Evolutionary conservation across 2,888 invertebrate genomes (phyloP), one percentile per base, ranked within the genome.

Genomic region (Hyppa rectilinea): DNA sequence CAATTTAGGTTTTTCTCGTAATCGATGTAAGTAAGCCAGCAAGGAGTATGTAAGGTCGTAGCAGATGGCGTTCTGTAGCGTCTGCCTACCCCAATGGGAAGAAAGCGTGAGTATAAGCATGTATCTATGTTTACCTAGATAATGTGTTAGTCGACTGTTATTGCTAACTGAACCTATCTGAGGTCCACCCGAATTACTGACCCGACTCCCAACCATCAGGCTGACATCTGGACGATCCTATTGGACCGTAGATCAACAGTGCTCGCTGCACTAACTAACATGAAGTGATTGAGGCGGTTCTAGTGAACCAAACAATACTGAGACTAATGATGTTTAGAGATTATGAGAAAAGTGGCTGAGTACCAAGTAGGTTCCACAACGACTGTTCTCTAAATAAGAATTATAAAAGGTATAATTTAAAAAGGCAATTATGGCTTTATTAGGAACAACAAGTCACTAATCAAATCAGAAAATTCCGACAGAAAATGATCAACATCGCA

Each of bases 391-490:
- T 14, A 26, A 58, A 5, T 2, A 6, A 20, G 9, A 26, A 17
- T n/a, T 14, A 26, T 26, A 26, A 20, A 49, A 31, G 2, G 10
- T 12, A n/a, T 43, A 2, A 43, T 6, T 40, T 7, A 2, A 7
- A 29, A 29, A 76, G 2, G 2, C 14, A 12, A 56, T 23, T 12
- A n/a, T 9, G 14, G 14, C 17, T n/a, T n/a, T n/a, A n/a, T n/a
- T n/a, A n/a, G n/a, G n/a, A n/a, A n/a, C n/a, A n/a, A n/a, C n/a
- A n/a, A n/a, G 14, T 14, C 7, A 40, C 0, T 56, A 38, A 66
- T 58, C 5, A 40, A 75, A 36, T n/a, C 5, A 14, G 6, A 62
- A 62, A n/a, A 49, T 29, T 29, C 14, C 43, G 20, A 23, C n/a
- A 45, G 4, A 12, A 45, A 34, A 20, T 47, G 10, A 38, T 40